A percentile compares a stretch with the other conserved stretches of the same genome.
Conservation (phyloP, 2,113 vertebrate species). For the Platycercus adscitus region DNA sequence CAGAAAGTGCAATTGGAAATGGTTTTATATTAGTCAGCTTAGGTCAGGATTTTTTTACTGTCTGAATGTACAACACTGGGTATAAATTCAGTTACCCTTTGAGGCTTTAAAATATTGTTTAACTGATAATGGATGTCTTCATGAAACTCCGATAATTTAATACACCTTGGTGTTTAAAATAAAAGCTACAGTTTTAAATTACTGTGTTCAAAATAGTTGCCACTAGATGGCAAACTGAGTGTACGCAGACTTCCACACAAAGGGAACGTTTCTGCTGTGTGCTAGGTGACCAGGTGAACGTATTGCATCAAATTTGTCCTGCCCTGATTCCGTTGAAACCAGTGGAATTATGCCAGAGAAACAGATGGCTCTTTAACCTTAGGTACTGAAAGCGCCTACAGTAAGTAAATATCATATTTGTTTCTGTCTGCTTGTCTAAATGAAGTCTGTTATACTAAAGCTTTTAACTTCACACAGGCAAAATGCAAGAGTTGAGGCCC, state of each 20-base stretch:
- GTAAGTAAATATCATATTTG: constrained; percentile 45
- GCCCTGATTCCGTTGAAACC: background rate
- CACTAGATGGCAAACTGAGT: constrained; percentile 81
- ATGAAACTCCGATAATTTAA: background rate
- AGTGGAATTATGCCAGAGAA: constrained; percentile 24
- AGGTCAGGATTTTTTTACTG: background rate
- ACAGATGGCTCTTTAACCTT: constrained; percentile 41
- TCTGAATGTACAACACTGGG: background rate
- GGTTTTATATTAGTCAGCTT: background rate
- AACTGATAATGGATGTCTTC: background rate
- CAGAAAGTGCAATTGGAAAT: background rate
- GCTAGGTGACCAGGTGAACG: constrained; percentile 47
- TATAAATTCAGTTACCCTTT: background rate
- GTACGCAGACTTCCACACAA: constrained; percentile 62
- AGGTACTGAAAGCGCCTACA: constrained; percentile 7
- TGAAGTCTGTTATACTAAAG: background rate
- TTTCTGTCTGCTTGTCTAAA: constrained; percentile 45
- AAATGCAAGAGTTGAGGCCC: constrained; percentile 42
- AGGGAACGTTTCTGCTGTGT: constrained; percentile 37
- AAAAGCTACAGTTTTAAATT: background rate
- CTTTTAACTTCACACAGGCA: constrained; percentile 29
- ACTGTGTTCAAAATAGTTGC: constrained; percentile 69
- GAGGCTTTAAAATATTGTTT: background rate
- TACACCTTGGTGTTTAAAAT: background rate
- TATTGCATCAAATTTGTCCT: constrained; percentile 17